Base-by-base conservation (phyloP, 1,140 invertebrate species). In the Trissolcus basalis region DNA sequence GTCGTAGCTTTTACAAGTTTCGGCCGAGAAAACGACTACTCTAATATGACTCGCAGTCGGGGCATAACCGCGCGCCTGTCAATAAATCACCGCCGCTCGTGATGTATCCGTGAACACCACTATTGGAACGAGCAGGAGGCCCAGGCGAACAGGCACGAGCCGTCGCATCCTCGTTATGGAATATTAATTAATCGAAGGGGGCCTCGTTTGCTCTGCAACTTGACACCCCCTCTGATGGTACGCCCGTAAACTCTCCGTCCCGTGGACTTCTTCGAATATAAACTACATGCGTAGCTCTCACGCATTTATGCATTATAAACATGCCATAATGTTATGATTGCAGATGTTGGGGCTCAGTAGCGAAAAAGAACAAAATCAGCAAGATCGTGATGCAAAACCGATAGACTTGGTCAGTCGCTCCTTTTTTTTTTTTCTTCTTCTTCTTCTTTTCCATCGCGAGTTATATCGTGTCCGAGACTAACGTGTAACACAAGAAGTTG, bases 141-240 rank as follows among this genome's bases (percentile, higher is more conserved):
- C 19, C 19, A 27, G 19, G 19, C 47, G 54, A 71, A 77, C 73
- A 76, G 67, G 74, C 77, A 80, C 73, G 74, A 78, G 74, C 77
- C 81, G 79, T 79, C 78, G 74, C 77, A 79, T 83, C 77, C 83
- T 84, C 81, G 82, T 84, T 84, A 84, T 81, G 73, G 81, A 80
- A 83, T 83, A 84, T 84, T 85, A 83, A 85, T 85, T 83, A 82
- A 83, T 83, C 82, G 80, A 43, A 41, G 48, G 41, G 36, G 36
- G 36, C 45, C 59, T 9, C 41, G 59, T 39, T 58, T 56, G 54
- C 49, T 59, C 59, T 63, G 77, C 59, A 79, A 79, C 72, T 68
- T 67, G 72, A 76, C 77, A 76, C 77, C 72, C 77, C 58, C 35
- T 68, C 50, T n/a, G 53, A n/a, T 44, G 13, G 15, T 45, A 50